phyloP scores from a whole-genome alignment of 2,113 vertebrate genomes.

The Pedetes capensis region DNA sequence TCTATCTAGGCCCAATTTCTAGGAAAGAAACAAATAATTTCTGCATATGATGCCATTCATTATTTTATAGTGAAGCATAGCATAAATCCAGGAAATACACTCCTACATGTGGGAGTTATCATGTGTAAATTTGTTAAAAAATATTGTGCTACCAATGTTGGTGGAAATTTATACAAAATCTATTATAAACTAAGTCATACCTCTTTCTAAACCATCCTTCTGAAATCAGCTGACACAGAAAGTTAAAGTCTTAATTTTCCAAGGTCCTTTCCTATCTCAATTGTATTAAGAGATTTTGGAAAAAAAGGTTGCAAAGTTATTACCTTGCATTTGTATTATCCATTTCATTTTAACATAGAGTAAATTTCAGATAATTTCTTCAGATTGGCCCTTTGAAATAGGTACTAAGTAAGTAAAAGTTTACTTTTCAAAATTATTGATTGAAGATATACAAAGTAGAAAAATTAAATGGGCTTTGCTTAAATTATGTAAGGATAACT shows the following conservation, averaged over 20 bases:
- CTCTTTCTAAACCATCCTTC: not conserved
- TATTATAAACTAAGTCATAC: conserved; percentile 15
- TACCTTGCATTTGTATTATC: conserved; percentile 11
- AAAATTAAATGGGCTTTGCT: conserved; percentile 23
- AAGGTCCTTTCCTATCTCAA: conserved; percentile 3
- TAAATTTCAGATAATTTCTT: conserved; percentile 25
- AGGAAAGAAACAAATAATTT: conserved; percentile 5
- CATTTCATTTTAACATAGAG: not conserved
- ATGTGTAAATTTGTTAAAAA: conserved; percentile 26
- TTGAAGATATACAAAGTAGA: conserved; percentile 28
- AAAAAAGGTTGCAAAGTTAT: conserved; percentile 2
- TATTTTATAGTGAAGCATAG: conserved; percentile 14
- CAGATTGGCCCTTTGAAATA: not conserved
- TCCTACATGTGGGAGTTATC: not conserved
- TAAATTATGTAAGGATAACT: conserved; percentile 26
- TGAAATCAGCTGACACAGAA: conserved; percentile 3
- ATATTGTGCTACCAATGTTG: not conserved
- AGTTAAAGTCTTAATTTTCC: conserved; percentile 13
- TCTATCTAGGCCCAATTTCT: conserved; percentile 11
- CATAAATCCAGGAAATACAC: conserved; percentile 1
- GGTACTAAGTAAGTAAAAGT: conserved; percentile 22
- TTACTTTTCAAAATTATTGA: conserved; percentile 46
- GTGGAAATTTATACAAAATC: conserved; percentile 41
- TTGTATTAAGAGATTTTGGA: conserved; percentile 25
- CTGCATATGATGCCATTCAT: conserved; percentile 14